These are phyloP conservation scores for Aleiodes leptofemur DNA, from an alignment of 2,888 invertebrate genomes.

Conservation along the genomic window DNA sequence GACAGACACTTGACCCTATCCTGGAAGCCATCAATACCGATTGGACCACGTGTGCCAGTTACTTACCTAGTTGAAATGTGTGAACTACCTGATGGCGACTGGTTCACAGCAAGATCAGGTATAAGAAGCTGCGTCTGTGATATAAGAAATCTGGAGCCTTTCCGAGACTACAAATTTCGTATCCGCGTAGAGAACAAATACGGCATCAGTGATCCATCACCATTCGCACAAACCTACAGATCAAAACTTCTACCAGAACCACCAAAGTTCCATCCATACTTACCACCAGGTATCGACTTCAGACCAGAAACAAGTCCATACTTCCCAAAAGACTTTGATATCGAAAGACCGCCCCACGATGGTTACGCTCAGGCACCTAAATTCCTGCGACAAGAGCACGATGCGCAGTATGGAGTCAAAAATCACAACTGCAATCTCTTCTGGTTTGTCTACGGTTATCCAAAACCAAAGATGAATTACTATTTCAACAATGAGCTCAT, in stretches of 20 bases:
- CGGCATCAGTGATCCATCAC: slow-evolving; percentile 97
- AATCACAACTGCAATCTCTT: slow-evolving; percentile 92
- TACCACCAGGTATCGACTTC: slow-evolving; percentile 88
- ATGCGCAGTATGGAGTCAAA: slow-evolving; percentile 93
- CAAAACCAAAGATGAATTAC: slow-evolving; percentile 94
- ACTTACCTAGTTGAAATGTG: slow-evolving; percentile 97
- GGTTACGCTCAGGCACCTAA: slow-evolving; percentile 89
- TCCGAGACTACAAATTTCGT: slow-evolving; percentile 96
- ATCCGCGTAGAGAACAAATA: slow-evolving; percentile 97
- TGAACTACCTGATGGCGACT: slow-evolving; percentile 93
- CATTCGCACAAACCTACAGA: slow-evolving; percentile 88
- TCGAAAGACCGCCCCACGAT: slow-evolving; percentile 90
- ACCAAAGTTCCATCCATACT: slow-evolving; percentile 86
- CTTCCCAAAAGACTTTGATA: slow-evolving; percentile 94
- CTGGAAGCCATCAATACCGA: slow-evolving; percentile 95
- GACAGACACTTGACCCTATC: slow-evolving; percentile 91
- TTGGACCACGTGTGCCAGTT: slow-evolving; percentile 91
- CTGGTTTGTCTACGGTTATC: slow-evolving; percentile 97
- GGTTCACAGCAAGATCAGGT: slow-evolving; percentile 91
- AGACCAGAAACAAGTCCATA: slow-evolving; percentile 90
- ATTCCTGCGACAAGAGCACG: slow-evolving; percentile 91
- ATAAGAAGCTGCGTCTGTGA: slow-evolving; percentile 93
- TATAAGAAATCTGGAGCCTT: slow-evolving; percentile 92
- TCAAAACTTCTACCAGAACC: slow-evolving; percentile 87
- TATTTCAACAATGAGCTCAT: slow-evolving; percentile 90